A percentile compares a stretch with the other conserved stretches of the same genome.
phyloP scores from a whole-genome alignment of 2,113 vertebrate species.

The Carollia perspicillata region DNA sequence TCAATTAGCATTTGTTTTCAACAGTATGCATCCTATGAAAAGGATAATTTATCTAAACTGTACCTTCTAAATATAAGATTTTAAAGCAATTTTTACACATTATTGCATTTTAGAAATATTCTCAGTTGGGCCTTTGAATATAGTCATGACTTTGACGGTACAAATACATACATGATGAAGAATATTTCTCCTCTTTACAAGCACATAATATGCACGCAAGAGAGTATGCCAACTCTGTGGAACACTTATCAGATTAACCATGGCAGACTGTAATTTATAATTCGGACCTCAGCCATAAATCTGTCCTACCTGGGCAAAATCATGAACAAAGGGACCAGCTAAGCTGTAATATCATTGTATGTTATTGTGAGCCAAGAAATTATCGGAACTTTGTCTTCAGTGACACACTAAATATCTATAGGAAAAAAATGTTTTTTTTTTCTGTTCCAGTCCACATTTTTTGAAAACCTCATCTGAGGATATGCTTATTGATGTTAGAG shows the following conservation, averaged over 20 bases:
- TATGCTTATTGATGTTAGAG: no score
- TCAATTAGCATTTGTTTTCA: slow-evolving; percentile 52
- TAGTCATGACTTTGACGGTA: background rate
- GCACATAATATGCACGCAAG: background rate
- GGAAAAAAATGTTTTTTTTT: background rate
- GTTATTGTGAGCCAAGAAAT: slow-evolving; percentile 31
- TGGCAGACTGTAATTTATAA: slow-evolving; percentile 60
- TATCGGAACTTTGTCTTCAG: background rate
- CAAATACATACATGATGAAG: background rate
- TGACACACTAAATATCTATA: background rate
- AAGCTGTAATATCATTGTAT: background rate
- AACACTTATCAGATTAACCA: slow-evolving; percentile 56
- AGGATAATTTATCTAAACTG: background rate
- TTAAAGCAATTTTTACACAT: background rate
- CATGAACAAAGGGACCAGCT: slow-evolving; percentile 6
- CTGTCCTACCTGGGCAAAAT: slow-evolving; percentile 60
- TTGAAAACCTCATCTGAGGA: no score
- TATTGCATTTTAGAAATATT: slow-evolving; percentile 3
- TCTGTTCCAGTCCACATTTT: background rate
- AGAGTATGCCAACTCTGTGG: background rate
- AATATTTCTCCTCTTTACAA: background rate
- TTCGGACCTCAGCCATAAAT: slow-evolving; percentile 66
- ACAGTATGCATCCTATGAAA: background rate
- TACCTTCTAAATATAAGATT: background rate
- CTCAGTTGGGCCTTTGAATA: background rate